Evolutionary conservation across 2,113 vertebrate species (phyloP).

Genomic region (Hippocampus zosterae): DNA sequence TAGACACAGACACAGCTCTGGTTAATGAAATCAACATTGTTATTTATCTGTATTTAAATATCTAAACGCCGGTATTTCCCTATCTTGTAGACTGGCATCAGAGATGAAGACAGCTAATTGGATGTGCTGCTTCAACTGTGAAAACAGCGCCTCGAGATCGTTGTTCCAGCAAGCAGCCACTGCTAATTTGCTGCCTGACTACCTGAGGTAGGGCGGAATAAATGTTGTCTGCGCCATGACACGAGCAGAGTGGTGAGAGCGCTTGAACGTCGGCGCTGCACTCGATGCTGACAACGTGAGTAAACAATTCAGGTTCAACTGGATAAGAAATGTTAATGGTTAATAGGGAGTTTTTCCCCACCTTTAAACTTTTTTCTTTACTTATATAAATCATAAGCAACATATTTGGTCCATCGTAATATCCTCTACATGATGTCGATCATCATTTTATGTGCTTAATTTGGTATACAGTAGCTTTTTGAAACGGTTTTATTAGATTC

Average conservation of each 20-base stretch:
- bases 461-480: too few species aligned
- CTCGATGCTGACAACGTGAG: background rate
- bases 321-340: background rate
- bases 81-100: slow-evolving; percentile 13
- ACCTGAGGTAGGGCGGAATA: slow-evolving; percentile 15
- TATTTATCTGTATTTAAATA: slow-evolving; percentile 6
- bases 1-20: background rate
- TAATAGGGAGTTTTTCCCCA: background rate
- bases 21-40: slow-evolving; percentile 3
- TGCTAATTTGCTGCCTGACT: slow-evolving; percentile 52
- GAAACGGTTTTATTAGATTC: too few species aligned
- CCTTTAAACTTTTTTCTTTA: background rate
- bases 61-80: slow-evolving; percentile 1
- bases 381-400: too few species aligned
- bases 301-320: slow-evolving; percentile 1
- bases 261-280: background rate
- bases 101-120: slow-evolving; percentile 31
- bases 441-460: too few species aligned
- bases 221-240: slow-evolving; percentile 31
- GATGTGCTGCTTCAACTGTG: slow-evolving; percentile 27
- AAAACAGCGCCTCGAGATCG: slow-evolving; percentile 27
- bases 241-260: slow-evolving; percentile 10
- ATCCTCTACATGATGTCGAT: too few species aligned
- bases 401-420: too few species aligned
- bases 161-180: slow-evolving; percentile 22